Percentiles rank a stretch among this genome's conserved stretches.
These are phyloP conservation scores for Orchesellides sinensis DNA, from an alignment of 2,888 invertebrate species.

Conservation along the genomic window DNA sequence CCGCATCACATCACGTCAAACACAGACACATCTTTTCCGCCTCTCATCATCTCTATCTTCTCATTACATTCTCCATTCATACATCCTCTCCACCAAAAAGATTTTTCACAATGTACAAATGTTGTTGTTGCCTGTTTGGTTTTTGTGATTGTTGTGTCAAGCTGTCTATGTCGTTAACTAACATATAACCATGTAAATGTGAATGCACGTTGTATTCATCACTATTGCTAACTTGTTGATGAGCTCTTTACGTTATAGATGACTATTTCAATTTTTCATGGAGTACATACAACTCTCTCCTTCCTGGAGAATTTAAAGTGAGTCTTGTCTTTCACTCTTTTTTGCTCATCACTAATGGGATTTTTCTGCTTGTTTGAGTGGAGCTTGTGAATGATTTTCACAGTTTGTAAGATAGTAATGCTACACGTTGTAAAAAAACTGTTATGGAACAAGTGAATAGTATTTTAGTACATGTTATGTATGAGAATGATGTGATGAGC, in stretches of 20 bases:
- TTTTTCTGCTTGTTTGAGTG: conserved; percentile 15
- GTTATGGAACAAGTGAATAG: neutral
- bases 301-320: conserved; percentile 15
- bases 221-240: conserved; percentile 44
- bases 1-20: neutral
- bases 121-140: neutral
- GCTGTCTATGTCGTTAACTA: conserved; percentile 40
- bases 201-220: neutral
- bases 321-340: neutral
- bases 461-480: neutral
- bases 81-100: neutral
- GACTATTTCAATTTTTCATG: conserved; percentile 27
- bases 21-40: conserved; percentile 1
- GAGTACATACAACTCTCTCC: neutral
- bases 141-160: conserved; percentile 48
- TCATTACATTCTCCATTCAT: neutral
- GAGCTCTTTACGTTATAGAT: conserved; percentile 33
- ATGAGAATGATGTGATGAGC: conserved; percentile 39
- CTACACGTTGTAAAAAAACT: neutral
- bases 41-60: neutral
- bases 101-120: neutral
- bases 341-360: conserved; percentile 19
- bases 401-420: no score
- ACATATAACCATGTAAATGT: neutral
- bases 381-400: neutral